Evolutionary conservation across 2,113 vertebrate genomes (phyloP), one percentile per base, ranked within the genome.

Genomic region (Pygoscelis antarcticus): DNA sequence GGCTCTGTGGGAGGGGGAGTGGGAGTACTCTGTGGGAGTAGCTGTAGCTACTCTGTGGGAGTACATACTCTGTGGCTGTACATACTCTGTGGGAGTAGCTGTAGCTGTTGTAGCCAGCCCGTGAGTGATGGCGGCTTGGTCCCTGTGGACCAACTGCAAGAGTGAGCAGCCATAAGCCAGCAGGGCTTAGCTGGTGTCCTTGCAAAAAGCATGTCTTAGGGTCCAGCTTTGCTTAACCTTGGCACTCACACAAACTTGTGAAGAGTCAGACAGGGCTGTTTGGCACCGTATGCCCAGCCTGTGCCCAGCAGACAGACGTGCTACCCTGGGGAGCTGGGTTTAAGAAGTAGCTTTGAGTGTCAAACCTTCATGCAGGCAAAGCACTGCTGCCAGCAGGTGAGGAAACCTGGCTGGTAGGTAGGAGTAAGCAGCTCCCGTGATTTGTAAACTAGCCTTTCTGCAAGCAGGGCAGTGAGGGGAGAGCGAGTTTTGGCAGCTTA

Each of bases 261-360:
- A n/a, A 14, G n/a, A 18, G 62, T 34, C 4, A 0, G 12, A 9
- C 47, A 17, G 38, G 64, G 30, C 25, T 49, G 15, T 82, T 58
- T 1, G 16, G 36, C 38, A 22, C 54, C 1, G 0, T 13, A 5
- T 44, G 46, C n/a, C 14, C 36, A 27, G 34, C 29, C 40, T 26
- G 44, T 19, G 32, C 66, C 47, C 46, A 30, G 2, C 30, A 30
- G 21, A 27, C 0, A 0, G 11, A 4, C n/a, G 4, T 51, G 34
- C 29, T 52, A 3, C 51, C 19, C 34, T 14, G 16, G 22, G 40
- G 71, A 79, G 76, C 51, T 66, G 71, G 22, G 15, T 83, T 87
- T 66, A 13, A 46, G 68, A 34, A 47, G 57, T 6, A 66, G 40
- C 72, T 86, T 51, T 19, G 17, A 29, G 57, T 68, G 87, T 29